phyloP scores from a whole-genome alignment of 2,797 vertebrate genomes.

The Oreochromis grahami region DNA sequence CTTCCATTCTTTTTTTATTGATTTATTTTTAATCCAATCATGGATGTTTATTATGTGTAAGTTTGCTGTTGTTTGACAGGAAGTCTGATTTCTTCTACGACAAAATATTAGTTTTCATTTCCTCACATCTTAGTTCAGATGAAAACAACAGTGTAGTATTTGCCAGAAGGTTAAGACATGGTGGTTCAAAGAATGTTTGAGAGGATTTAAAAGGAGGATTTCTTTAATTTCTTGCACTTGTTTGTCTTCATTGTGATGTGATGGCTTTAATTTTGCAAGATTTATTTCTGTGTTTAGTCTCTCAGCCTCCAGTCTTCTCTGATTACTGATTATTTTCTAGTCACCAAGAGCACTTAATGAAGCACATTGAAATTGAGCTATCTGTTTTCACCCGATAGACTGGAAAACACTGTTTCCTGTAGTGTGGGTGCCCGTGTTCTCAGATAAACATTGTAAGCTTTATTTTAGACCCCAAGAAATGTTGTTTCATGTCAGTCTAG shows the following conservation, averaged over 20 bases:
- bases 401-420: background rate
- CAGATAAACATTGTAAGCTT: background rate
- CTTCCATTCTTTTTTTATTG: background rate
- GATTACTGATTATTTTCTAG: slow-evolving; percentile 1
- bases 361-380: background rate
- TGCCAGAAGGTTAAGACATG: background rate
- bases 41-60: background rate
- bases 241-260: background rate
- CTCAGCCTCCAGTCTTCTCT: background rate
- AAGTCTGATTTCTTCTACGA: background rate
- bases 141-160: background rate
- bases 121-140: background rate
- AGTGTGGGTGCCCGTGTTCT: background rate
- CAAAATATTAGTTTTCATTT: background rate
- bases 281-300: slow-evolving; percentile 3
- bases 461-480: background rate
- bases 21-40: background rate
- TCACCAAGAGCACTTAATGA: background rate
- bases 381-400: background rate
- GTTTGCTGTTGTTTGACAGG: background rate
- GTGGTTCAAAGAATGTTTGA: background rate
- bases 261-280: slow-evolving; percentile 14
- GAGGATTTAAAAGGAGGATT: background rate
- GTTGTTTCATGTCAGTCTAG: background rate
- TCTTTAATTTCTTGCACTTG: background rate